These are phyloP conservation scores for Sebastes umbrosus DNA, from an alignment of 2,797 vertebrate genomes.

Conservation along the genomic window DNA sequence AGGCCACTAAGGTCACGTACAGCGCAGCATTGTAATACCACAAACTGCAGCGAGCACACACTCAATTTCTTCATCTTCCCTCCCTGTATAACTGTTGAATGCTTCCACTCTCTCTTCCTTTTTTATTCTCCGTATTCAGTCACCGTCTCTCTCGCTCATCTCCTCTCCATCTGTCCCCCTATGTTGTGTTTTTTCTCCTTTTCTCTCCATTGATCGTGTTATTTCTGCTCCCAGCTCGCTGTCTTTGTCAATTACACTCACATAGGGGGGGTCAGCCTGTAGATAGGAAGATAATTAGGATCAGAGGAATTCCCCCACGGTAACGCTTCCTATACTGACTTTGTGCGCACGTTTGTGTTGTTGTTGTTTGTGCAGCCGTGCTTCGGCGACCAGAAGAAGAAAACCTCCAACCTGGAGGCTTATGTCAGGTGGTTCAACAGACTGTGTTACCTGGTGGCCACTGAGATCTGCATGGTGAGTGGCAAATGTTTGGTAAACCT, in stretches of 20 bases:
- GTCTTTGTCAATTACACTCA: constrained; percentile 47
- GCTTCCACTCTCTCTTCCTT: not conserved
- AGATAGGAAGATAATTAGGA: constrained; percentile 61
- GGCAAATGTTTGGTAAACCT: not conserved
- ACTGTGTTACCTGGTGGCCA: constrained; percentile 91
- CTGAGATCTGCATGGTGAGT: constrained; percentile 96
- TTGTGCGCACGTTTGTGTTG: constrained; percentile 6
- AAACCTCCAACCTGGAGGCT: constrained; percentile 92
- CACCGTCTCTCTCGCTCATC: not conserved
- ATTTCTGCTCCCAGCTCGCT: constrained; percentile 19
- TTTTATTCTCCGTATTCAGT: not conserved
- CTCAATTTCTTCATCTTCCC: not conserved
- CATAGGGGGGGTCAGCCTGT: constrained; percentile 27
- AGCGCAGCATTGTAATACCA: constrained; percentile 3
- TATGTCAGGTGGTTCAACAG: constrained; percentile 99
- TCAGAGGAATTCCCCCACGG: constrained; percentile 27
- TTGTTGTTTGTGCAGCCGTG: constrained; percentile 78
- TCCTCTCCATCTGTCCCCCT: not conserved
- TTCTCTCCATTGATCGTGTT: constrained; percentile 15
- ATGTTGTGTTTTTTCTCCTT: not conserved
- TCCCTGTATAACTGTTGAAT: not conserved
- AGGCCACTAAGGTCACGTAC: not conserved
- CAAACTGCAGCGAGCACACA: not conserved
- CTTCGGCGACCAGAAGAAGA: constrained; percentile 89
- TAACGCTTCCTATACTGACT: constrained; percentile 5